Evolutionary conservation across 1,140 invertebrate species (phyloP).

Genomic region (Latrodectus geometricus): DNA sequence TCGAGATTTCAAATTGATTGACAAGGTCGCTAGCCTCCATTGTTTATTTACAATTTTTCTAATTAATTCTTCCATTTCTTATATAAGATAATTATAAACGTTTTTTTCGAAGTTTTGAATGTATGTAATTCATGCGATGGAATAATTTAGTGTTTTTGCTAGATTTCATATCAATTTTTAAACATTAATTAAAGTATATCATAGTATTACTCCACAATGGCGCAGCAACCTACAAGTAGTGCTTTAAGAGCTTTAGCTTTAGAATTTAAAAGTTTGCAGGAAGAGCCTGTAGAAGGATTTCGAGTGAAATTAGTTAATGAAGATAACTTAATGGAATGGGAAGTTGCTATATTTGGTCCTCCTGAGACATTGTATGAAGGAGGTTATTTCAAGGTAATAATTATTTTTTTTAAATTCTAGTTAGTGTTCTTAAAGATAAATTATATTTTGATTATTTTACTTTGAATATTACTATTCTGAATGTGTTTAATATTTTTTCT

Average conservation of each 20-base stretch:
- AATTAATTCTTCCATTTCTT: neutral
- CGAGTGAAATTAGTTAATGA: constrained; percentile 96
- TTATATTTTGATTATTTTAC: too few species aligned
- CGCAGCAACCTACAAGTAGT: constrained; percentile 81
- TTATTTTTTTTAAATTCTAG: neutral
- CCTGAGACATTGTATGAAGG: constrained; percentile 99
- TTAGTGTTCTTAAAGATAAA: neutral
- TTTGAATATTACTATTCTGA: too few species aligned
- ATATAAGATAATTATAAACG: neutral
- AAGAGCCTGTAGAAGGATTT: constrained; percentile 99
- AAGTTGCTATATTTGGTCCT: constrained; percentile 98
- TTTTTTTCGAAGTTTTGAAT: neutral
- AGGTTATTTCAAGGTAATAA: constrained; percentile 97
- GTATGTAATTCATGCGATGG: neutral
- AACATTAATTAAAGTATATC: too few species aligned
- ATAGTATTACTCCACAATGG: constrained; percentile 68
- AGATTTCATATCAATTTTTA: neutral
- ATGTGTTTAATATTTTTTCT: too few species aligned
- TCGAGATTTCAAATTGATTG: neutral
- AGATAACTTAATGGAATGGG: constrained; percentile 99
- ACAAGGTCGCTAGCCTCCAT: neutral
- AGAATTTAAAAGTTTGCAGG: constrained; percentile 96
- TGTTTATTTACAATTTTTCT: neutral
- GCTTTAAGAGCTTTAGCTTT: constrained; percentile 93
- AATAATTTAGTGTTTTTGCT: neutral